Evolutionary conservation across 2,888 invertebrate species (phyloP).

Genomic region (Penaeus monodon): DNA sequence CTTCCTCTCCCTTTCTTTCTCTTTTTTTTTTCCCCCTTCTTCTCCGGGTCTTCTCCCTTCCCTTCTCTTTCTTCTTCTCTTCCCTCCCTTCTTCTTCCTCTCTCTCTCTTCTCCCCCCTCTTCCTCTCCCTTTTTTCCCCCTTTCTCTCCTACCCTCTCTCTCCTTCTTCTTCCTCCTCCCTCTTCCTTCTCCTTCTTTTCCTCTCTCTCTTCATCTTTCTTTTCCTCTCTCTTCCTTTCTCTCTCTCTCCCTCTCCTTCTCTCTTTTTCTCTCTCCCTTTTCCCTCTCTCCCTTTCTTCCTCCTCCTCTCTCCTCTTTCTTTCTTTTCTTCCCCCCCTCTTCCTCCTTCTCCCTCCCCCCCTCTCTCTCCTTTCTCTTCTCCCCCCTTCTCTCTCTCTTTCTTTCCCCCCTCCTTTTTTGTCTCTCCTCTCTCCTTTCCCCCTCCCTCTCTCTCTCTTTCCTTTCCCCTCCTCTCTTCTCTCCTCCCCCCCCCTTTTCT

Average conservation of each 20-base stretch:
- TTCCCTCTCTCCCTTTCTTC: not conserved
- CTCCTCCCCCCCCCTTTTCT: too few relatives aligned
- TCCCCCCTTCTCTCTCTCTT: too few relatives aligned
- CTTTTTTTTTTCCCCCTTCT: not conserved
- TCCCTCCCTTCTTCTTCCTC: not conserved
- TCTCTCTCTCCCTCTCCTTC: too few relatives aligned
- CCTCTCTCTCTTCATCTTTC: too few relatives aligned
- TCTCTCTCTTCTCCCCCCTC: too few relatives aligned
- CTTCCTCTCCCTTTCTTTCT: not conserved
- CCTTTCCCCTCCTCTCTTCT: not conserved
- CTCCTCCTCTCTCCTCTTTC: not conserved
- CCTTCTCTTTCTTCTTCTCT: not conserved
- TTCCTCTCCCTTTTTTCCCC: too few relatives aligned
- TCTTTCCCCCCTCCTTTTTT: not conserved
- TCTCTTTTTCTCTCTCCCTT: not conserved
- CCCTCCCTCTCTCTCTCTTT: not conserved
- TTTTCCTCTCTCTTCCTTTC: not conserved
- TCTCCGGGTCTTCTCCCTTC: not conserved
- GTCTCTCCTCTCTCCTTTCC: not conserved
- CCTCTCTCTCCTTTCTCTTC: not conserved
- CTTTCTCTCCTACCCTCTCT: too few relatives aligned
- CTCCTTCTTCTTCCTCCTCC: too few relatives aligned
- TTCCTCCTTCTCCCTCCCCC: not conserved
- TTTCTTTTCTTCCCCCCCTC: not conserved
- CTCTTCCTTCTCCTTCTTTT: too few relatives aligned